Base-by-base conservation (phyloP, 1,140 invertebrate species). In the Zaprionus camerounensis region DNA sequence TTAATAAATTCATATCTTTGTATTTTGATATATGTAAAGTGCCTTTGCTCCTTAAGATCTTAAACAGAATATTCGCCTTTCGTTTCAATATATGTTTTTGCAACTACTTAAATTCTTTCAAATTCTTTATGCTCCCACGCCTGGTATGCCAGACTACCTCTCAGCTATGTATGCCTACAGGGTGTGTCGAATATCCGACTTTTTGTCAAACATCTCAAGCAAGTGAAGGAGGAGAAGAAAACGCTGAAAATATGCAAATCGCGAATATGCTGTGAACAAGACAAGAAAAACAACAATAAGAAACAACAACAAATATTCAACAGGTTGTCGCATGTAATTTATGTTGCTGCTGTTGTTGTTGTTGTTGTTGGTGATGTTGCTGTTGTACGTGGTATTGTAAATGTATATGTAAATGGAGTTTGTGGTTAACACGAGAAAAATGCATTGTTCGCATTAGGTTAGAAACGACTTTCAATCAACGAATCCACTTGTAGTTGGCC, bases 221-320 rank as follows among this genome's bases (percentile, higher is more conserved):
- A 34, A 34, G 9, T 34, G 31, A 34, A 34, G 31, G 9, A 34
- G 20, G 49, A 7, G 26, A 57, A 71, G 41, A 36, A 71, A 55
- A 56, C 28, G 51, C 13, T 28, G 38, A 15, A 66, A 65, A 65
- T 49, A 71, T 71, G 62, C 51, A 58, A 66, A 71, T 71, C 49
- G 53, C 22, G 38, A 66, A 58, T 38, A 26, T 36, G 61, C 41
- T 55, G 69, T 46, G 62, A 65, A 71, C 20, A 46, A 26, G 63
- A 34, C 17, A 28, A 28, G 24, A 28, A 49, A 49, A 41, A n/a
- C 41, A 46, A 46, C 2, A 46, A 44, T 6, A 41, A 41, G 13
- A 15, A 26, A 26, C 20, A 41, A 15, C 49, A 26, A 38, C 20
- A 28, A 36, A 26, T 26, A 64, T 31, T 64, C 69, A 64, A 71